Conservation (phyloP, 2,888 invertebrate species). For the Parnassius apollo region DNA sequence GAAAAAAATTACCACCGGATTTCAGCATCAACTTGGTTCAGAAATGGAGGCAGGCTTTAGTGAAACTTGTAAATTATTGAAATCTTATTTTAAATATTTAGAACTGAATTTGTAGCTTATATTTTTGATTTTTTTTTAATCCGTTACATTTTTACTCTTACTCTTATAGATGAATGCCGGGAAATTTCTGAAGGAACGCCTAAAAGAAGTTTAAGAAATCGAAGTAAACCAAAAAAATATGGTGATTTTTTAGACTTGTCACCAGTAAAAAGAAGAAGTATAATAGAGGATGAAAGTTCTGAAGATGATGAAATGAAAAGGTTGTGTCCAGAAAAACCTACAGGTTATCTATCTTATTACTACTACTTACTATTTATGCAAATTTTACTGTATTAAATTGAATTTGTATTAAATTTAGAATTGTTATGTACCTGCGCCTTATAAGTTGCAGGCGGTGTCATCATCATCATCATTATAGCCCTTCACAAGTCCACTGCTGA, state of each 20-base stretch:
- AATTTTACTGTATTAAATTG: too few relatives aligned
- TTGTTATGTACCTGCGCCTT: too few relatives aligned
- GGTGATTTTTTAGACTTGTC: conserved; percentile 55
- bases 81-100: too few relatives aligned
- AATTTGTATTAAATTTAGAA: too few relatives aligned
- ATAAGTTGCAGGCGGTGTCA: too few relatives aligned
- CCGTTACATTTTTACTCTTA: not conserved
- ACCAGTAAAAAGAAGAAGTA: conserved; percentile 45
- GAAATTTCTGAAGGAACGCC: conserved; percentile 40
- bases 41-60: conserved; percentile 6
- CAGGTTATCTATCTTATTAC: conserved; percentile 41
- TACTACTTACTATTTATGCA: too few relatives aligned
- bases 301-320: conserved; percentile 44
- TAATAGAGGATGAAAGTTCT: conserved; percentile 44
- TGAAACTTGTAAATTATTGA: conserved; percentile 13
- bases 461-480: too few relatives aligned
- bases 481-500: too few relatives aligned
- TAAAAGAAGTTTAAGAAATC: conserved; percentile 53
- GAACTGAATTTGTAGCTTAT: not conserved
- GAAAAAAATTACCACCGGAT: conserved; percentile 11
- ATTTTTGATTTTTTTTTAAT: not conserved
- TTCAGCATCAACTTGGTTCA: not conserved
- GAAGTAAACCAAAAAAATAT: conserved; percentile 65
- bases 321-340: conserved; percentile 49
- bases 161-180: conserved; percentile 28